Evolutionary conservation across 2,113 vertebrate species (phyloP).

Genomic region (Chlorodrepanis virens): DNA sequence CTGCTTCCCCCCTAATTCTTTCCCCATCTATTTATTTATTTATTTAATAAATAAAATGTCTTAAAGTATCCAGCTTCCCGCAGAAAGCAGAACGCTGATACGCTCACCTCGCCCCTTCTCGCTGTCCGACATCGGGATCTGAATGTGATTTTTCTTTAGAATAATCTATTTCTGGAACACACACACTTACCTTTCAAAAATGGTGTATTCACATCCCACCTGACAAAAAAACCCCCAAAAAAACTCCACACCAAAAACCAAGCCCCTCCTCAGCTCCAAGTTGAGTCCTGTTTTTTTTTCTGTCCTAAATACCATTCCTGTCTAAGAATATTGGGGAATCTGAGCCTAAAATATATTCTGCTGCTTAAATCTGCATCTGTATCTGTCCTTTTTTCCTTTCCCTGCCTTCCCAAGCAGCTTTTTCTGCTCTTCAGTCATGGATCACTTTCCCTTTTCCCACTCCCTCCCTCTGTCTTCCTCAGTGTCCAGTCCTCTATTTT

Average conservation of each 20-base stretch:
- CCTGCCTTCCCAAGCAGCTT: background rate
- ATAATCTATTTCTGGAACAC: background rate
- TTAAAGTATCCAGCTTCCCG: background rate
- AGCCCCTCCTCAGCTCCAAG: background rate
- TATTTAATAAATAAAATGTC: background rate
- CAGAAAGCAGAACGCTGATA: background rate
- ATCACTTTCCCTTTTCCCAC: background rate
- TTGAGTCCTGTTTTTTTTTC: background rate
- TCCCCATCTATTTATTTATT: rapidly evolving
- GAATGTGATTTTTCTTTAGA: background rate
- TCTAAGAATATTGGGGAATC: background rate
- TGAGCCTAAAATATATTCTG: background rate
- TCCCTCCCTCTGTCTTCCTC: background rate
- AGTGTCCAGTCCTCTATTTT: background rate
- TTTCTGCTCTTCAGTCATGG: background rate
- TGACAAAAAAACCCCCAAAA: no score
- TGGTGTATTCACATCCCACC: background rate
- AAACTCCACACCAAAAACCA: background rate
- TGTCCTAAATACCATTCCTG: background rate
- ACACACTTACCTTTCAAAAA: background rate
- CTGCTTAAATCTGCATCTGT: background rate
- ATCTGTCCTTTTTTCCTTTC: background rate
- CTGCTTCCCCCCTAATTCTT: rapidly evolving
- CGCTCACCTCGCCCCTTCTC: background rate
- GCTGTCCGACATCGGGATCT: background rate